phyloP scores from a whole-genome alignment of 1,140 invertebrate genomes.

The Akabosia matsudoensis region DNA sequence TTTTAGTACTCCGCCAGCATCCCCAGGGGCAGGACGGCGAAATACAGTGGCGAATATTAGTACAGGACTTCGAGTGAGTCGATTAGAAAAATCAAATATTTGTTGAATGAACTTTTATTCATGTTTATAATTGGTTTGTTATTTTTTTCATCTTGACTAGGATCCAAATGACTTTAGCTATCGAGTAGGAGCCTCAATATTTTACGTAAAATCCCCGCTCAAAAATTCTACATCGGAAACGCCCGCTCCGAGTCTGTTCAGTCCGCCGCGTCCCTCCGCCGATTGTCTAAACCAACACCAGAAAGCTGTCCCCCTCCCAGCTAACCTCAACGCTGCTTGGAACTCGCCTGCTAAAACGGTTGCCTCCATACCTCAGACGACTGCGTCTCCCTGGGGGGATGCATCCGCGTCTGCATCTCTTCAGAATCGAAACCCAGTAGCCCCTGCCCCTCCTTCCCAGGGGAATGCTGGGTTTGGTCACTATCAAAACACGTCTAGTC shows the following conservation, averaged over 20 bases:
- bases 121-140: no score
- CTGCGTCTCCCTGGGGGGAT: no score
- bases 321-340: constrained; percentile 2
- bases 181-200: constrained; percentile 42
- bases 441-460: no score
- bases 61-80: not conserved
- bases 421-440: no score
- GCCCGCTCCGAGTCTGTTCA: constrained; percentile 38
- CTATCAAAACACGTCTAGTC: constrained; percentile 15
- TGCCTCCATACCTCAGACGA: not conserved
- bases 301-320: not conserved
- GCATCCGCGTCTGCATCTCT: not conserved
- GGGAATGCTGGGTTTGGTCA: no score
- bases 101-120: no score
- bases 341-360: not conserved
- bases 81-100: no score
- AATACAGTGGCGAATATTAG: not conserved
- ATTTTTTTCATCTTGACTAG: no score
- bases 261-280: constrained; percentile 42
- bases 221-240: constrained; percentile 30
- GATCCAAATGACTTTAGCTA: constrained; percentile 38
- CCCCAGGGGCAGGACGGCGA: constrained; percentile 11
- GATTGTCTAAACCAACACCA: not conserved
- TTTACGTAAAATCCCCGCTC: constrained; percentile 41
- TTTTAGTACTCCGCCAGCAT: constrained; percentile 34